Evolutionary conservation across 2,888 invertebrate genomes (phyloP).

Genomic region (Agonopterix arenella): DNA sequence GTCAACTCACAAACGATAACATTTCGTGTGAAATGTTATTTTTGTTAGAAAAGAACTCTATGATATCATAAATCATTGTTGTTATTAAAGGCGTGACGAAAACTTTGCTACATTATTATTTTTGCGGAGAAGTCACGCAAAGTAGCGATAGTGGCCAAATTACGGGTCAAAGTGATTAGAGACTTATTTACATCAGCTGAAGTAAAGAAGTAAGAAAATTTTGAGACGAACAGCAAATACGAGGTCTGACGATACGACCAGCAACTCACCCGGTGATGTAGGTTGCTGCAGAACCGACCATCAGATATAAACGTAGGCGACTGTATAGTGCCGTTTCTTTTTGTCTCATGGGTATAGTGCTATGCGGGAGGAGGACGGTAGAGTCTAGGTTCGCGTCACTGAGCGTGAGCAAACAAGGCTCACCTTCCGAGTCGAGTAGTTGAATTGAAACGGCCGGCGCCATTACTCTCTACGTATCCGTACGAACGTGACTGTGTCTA

Average conservation of each 20-base stretch:
- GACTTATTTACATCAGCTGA: constrained; percentile 2
- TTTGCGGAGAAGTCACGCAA: constrained; percentile 2
- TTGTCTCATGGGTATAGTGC: constrained; percentile 7
- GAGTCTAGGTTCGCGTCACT: constrained; percentile 50
- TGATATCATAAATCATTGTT: not conserved
- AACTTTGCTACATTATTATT: not conserved
- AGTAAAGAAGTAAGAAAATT: no score
- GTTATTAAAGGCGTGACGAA: constrained; percentile 1
- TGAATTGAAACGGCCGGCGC: constrained; percentile 56
- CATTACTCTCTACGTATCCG: constrained; percentile 69
- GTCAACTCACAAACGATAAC: not conserved
- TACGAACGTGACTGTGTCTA: constrained; percentile 70
- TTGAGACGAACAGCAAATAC: constrained; percentile 49
- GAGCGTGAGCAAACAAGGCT: constrained; percentile 68
- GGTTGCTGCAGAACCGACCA: constrained; percentile 59
- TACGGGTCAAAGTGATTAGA: constrained; percentile 5
- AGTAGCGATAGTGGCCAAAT: constrained; percentile 1
- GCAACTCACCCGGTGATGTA: constrained; percentile 51
- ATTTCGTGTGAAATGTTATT: not conserved
- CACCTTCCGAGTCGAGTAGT: constrained; percentile 65
- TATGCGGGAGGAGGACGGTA: constrained; percentile 33
- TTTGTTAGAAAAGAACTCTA: not conserved
- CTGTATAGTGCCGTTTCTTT: constrained; percentile 33
- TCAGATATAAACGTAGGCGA: constrained; percentile 39
- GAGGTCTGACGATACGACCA: constrained; percentile 57